Conservation (phyloP, 2,888 invertebrate genomes). For the Sicus ferrugineus region DNA sequence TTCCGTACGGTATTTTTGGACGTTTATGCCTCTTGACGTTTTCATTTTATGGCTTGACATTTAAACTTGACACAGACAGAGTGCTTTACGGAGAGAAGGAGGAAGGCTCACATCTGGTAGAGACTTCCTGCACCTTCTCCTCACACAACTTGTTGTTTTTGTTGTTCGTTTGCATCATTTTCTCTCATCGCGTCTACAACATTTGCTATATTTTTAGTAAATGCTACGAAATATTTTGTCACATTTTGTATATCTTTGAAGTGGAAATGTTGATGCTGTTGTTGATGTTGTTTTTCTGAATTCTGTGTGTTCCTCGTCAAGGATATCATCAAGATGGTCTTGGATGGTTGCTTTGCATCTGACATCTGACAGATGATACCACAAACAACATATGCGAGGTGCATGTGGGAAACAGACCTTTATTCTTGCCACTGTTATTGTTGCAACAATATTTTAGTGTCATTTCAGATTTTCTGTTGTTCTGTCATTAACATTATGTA, state of each 20-base stretch:
- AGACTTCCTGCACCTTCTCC: too few species aligned
- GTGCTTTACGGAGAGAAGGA: too few species aligned
- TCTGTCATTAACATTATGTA: neutral
- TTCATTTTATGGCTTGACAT: conserved; percentile 43
- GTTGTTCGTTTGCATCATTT: neutral
- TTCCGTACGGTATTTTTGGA: conserved; percentile 1
- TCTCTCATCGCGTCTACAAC: neutral
- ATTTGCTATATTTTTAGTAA: neutral
- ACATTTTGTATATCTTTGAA: neutral
- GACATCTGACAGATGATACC: neutral
- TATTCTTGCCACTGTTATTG: neutral
- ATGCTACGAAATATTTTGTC: neutral
- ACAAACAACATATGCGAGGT: too few species aligned
- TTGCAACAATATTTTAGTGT: too few species aligned
- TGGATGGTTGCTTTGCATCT: neutral
- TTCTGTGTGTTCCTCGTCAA: conserved; percentile 14
- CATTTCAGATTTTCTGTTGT: too few species aligned
- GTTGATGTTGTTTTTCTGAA: conserved; percentile 21
- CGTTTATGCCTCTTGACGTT: too few species aligned
- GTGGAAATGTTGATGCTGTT: neutral
- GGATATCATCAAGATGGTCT: neutral
- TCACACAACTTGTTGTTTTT: too few species aligned
- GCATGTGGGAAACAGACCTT: neutral
- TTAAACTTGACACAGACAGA: conserved; percentile 47
- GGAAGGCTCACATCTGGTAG: too few species aligned